phyloP scores from a whole-genome alignment of 2,113 vertebrate genomes.

The Aldabrachelys gigantea region DNA sequence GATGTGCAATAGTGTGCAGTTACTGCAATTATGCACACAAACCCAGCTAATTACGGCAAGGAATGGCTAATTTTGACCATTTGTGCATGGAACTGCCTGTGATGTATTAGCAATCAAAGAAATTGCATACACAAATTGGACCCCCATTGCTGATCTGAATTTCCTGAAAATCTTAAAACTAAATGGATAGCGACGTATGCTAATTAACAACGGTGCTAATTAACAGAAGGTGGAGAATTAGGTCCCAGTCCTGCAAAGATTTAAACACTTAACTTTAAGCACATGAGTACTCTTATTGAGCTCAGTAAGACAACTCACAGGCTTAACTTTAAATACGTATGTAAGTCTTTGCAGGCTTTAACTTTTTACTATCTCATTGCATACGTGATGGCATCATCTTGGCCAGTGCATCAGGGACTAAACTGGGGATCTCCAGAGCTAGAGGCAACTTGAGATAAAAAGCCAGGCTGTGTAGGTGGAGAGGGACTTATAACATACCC shows the following conservation, averaged over 20 bases:
- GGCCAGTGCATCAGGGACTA: neutral
- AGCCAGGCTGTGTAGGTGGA: neutral
- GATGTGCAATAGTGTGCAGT: accelerated
- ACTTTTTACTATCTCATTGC: neutral
- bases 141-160: conserved; percentile 51
- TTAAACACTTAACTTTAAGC: too few relatives aligned
- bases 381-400: neutral
- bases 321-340: neutral
- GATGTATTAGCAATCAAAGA: conserved; percentile 37
- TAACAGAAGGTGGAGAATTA: neutral
- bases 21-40: accelerated
- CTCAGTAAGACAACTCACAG: neutral
- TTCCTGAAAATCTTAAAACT: conserved; percentile 22
- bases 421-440: neutral
- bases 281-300: neutral
- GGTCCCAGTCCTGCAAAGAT: neutral
- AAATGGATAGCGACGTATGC: neutral
- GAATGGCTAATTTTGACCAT: neutral
- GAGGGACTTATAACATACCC: neutral
- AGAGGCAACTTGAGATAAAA: neutral
- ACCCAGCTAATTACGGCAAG: neutral
- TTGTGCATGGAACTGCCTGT: conserved; percentile 39
- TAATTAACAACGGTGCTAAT: neutral
- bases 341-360: neutral
- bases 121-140: accelerated